phyloP scores from a whole-genome alignment of 2,113 vertebrate species.

The Larimichthys crocea region DNA sequence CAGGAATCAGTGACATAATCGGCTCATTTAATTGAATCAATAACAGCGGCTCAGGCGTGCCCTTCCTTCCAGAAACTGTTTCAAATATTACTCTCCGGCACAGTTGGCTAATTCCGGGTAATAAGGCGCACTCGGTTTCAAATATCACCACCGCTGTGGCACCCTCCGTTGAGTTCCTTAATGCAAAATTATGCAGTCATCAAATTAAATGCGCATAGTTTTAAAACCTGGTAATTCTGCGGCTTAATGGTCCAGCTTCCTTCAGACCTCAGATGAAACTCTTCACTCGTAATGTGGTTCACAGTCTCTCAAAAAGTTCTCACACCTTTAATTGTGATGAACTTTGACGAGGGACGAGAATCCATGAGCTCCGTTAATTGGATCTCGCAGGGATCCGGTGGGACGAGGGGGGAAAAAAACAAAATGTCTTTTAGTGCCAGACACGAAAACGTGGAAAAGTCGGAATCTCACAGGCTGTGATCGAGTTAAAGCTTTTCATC shows the following conservation, averaged over 20 bases:
- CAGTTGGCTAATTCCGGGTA: constrained; percentile 51
- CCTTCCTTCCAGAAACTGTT: constrained; percentile 47
- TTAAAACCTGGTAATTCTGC: constrained; percentile 53
- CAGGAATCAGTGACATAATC: constrained; percentile 42
- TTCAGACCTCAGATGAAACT: constrained; percentile 48
- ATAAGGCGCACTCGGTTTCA: constrained; percentile 50
- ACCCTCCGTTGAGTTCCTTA: constrained; percentile 51
- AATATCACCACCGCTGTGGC: constrained; percentile 37
- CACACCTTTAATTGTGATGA: constrained; percentile 22
- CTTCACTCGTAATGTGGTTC: constrained; percentile 35
- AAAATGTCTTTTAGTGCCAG: no score
- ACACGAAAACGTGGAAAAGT: not conserved
- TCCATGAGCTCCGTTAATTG: constrained; percentile 11
- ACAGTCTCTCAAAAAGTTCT: constrained; percentile 51
- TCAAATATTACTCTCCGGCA: constrained; percentile 45
- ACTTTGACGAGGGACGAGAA: constrained; percentile 18
- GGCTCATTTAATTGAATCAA: constrained; percentile 62
- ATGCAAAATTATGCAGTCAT: constrained; percentile 66
- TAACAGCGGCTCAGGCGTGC: constrained; percentile 44
- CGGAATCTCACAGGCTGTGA: not conserved
- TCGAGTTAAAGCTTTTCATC: not conserved
- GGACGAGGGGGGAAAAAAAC: not conserved
- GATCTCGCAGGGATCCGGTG: constrained; percentile 9
- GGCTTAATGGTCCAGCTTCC: constrained; percentile 55
- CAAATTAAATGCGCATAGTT: constrained; percentile 61